Conservation (phyloP, 2,888 invertebrate species). For the Tholera decimalis region DNA sequence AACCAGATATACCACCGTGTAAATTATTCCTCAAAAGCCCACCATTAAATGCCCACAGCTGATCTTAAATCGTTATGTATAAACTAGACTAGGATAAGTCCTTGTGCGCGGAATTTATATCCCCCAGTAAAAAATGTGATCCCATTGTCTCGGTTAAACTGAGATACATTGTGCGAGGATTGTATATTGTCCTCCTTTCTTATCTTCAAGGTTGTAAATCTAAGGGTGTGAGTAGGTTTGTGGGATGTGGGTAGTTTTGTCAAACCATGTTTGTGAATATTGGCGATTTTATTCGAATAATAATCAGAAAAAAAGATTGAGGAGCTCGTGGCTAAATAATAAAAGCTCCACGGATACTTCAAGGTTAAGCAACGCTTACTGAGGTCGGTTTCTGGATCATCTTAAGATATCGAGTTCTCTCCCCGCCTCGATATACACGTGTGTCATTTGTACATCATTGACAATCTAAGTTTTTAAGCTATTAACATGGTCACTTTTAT, state of each 20-base stretch:
- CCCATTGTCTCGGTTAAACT: constrained; percentile 45
- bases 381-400: too few species aligned
- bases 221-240: constrained; percentile 18
- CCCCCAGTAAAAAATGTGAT: constrained; percentile 57
- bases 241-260: not conserved
- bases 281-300: not conserved
- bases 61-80: constrained; percentile 50
- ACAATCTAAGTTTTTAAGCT: too few species aligned
- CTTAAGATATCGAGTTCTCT: too few species aligned
- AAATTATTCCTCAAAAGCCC: constrained; percentile 37
- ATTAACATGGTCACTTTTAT: too few species aligned
- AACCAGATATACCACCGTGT: not conserved
- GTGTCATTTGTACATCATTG: too few species aligned
- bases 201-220: constrained; percentile 35
- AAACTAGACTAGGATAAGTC: constrained; percentile 53
- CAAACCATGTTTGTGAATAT: not conserved
- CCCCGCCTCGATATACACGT: too few species aligned
- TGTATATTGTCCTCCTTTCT: constrained; percentile 33
- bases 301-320: not conserved
- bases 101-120: constrained; percentile 52
- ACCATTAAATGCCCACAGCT: constrained; percentile 41
- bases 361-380: too few species aligned
- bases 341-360: too few species aligned
- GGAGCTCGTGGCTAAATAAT: too few species aligned
- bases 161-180: constrained; percentile 51